Conservation (phyloP, 2,797 vertebrate genomes). For the Clamator glandarius region DNA sequence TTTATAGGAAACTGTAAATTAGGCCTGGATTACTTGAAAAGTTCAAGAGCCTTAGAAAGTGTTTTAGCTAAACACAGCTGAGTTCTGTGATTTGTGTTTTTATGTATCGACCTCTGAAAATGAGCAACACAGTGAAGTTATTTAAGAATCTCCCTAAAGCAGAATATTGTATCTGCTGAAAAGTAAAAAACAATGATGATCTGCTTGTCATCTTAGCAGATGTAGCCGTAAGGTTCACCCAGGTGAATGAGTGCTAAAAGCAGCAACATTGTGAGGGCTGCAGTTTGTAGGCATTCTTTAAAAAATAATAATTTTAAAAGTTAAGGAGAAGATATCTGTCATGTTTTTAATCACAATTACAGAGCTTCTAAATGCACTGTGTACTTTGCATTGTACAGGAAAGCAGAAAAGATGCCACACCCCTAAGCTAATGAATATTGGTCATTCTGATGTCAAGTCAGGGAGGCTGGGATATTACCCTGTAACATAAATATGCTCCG, state of each 20-base stretch:
- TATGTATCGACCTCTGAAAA: background rate
- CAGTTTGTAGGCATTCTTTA: background rate
- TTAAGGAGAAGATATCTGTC: background rate
- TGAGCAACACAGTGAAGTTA: background rate
- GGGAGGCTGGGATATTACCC: background rate
- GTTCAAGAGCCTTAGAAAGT: conserved; percentile 49
- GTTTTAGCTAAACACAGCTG: background rate
- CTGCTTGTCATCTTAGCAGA: background rate
- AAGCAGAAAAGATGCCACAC: background rate
- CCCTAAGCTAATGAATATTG: background rate
- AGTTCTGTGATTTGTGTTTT: conserved; percentile 18
- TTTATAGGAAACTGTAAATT: conserved; percentile 53
- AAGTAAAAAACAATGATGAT: background rate
- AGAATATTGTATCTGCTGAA: background rate
- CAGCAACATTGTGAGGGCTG: background rate
- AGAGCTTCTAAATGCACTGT: background rate
- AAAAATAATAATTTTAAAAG: background rate
- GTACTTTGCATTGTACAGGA: background rate
- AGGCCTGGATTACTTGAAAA: conserved; percentile 32
- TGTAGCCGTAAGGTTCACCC: background rate
- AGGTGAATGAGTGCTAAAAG: background rate
- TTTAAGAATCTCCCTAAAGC: background rate
- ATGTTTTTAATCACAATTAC: background rate
- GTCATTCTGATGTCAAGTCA: background rate
- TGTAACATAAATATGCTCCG: background rate